These are phyloP conservation scores for Halcyon badia DNA, from an alignment of 2,797 vertebrate genomes.

Conservation along the genomic window DNA sequence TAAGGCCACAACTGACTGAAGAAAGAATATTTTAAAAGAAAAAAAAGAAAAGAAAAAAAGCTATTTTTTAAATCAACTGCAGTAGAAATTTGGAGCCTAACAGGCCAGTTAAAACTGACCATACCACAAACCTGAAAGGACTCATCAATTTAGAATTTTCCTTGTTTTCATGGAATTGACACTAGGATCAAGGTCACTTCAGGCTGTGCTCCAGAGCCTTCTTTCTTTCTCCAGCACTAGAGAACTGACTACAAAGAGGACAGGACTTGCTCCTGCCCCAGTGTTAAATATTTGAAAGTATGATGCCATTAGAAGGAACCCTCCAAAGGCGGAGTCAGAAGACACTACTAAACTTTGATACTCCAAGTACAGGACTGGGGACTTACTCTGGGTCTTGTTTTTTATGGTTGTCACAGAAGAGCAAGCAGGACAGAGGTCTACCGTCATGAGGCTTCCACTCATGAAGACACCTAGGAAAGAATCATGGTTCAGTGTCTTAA, in stretches of 20 bases:
- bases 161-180: neutral
- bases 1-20: neutral
- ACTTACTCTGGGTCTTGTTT: conserved; percentile 98
- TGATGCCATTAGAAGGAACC: neutral
- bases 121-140: neutral
- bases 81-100: neutral
- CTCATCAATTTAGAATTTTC: neutral
- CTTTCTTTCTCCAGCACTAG: neutral
- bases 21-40: neutral
- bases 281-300: neutral
- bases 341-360: neutral
- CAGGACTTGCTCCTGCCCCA: neutral
- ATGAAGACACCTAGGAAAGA: conserved; percentile 91
- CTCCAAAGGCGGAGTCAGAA: neutral
- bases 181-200: neutral
- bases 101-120: neutral
- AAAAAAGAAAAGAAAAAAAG: neutral
- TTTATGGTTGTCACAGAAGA: conserved; percentile 99
- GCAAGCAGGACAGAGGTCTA: conserved; percentile 93
- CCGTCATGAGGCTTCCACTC: conserved; percentile 95
- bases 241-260: neutral
- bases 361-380: neutral
- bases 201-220: neutral
- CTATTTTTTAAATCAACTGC: neutral
- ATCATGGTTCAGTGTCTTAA: neutral